Conservation (phyloP, 2,797 vertebrate species). For the Jordanella pulchra region DNA sequence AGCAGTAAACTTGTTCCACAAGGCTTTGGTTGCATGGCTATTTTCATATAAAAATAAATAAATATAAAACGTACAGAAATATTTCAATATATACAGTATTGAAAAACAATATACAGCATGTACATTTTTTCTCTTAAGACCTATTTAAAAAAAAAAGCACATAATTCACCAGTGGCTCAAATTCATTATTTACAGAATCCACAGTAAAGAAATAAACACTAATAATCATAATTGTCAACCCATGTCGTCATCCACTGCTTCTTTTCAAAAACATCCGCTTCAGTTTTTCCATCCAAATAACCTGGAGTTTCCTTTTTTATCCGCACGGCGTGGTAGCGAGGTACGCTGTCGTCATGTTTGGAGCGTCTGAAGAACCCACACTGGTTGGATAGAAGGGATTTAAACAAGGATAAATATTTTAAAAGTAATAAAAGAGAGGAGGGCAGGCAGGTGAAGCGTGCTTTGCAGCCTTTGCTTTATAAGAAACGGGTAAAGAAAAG, state of each 20-base stretch:
- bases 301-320: constrained; percentile 89
- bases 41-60: constrained; percentile 71
- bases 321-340: constrained; percentile 92
- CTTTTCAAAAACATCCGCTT: constrained; percentile 81
- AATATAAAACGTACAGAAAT: constrained; percentile 74
- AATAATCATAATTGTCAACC: constrained; percentile 92
- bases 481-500: constrained; percentile 41
- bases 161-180: constrained; percentile 16
- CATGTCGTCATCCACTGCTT: constrained; percentile 95
- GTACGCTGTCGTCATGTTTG: constrained; percentile 90
- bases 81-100: constrained; percentile 86
- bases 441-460: constrained; percentile 58
- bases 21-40: constrained; percentile 64
- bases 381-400: constrained; percentile 67
- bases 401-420: background rate
- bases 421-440: constrained; percentile 10
- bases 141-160: constrained; percentile 3
- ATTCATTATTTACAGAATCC: constrained; percentile 13
- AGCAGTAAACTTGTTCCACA: constrained; percentile 28
- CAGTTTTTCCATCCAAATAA: constrained; percentile 79
- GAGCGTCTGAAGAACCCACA: constrained; percentile 97
- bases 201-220: constrained; percentile 30
- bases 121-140: constrained; percentile 31
- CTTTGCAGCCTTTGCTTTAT: constrained; percentile 41
- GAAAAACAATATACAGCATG: constrained; percentile 72